Conservation (phyloP, 2,888 invertebrate species). For the Pammene fasciana region DNA sequence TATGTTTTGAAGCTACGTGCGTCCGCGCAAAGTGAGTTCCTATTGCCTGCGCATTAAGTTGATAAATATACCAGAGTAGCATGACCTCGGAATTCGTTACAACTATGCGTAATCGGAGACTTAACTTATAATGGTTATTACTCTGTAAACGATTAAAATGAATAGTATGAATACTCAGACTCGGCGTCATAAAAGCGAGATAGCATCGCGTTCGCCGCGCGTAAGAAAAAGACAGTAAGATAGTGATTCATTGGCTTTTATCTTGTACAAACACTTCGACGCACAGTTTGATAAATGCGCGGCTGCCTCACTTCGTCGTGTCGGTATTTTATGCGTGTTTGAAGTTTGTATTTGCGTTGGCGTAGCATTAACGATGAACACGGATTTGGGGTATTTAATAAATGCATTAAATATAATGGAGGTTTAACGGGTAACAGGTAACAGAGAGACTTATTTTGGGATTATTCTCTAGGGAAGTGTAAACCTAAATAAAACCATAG, state of each 20-base stretch:
- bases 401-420: conserved; percentile 13
- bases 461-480: not conserved
- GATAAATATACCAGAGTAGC: not conserved
- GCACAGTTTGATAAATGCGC: conserved; percentile 36
- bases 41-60: not conserved
- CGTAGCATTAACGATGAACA: conserved; percentile 22
- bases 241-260: conserved; percentile 40
- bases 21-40: conserved; percentile 22
- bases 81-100: not conserved
- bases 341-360: conserved; percentile 23
- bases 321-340: conserved; percentile 39
- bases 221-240: conserved; percentile 16
- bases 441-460: not conserved
- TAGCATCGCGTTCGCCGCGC: not conserved
- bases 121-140: not conserved
- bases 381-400: conserved; percentile 16
- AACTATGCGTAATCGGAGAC: not conserved
- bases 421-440: not conserved
- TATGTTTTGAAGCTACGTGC: conserved; percentile 15
- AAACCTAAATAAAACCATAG: no score
- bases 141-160: no score
- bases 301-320: conserved; percentile 37
- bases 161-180: not conserved
- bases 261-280: conserved; percentile 39
- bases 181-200: conserved; percentile 20